These are phyloP conservation scores for Urocynchramus pylzowi DNA, from an alignment of 2,113 vertebrate species.

Conservation along the genomic window DNA sequence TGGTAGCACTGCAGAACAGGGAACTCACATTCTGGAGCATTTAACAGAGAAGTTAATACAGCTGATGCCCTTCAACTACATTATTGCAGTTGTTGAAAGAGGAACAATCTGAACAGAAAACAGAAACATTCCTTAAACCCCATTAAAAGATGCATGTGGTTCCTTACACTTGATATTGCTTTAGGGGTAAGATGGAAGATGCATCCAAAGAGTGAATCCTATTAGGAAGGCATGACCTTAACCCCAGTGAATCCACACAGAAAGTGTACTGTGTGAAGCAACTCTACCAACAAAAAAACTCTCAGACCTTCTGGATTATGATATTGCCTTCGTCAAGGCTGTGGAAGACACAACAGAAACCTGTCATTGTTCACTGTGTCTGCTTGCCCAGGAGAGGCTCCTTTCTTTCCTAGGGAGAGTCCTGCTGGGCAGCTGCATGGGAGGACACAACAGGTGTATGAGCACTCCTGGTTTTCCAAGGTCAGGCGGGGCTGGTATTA, in stretches of 20 bases:
- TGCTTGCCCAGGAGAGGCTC: slow-evolving; percentile 76
- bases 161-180: background rate
- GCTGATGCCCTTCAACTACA: background rate
- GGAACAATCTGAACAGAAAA: background rate
- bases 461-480: background rate
- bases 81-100: background rate
- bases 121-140: background rate
- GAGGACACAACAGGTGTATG: slow-evolving; percentile 66
- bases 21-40: background rate
- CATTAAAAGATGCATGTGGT: background rate
- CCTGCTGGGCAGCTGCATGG: slow-evolving; percentile 78
- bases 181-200: slow-evolving; percentile 75
- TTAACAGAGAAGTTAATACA: background rate
- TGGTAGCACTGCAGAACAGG: background rate
- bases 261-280: slow-evolving; percentile 65
- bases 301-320: slow-evolving; percentile 74
- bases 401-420: slow-evolving; percentile 64
- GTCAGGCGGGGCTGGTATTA: background rate
- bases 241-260: slow-evolving; percentile 65
- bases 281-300: slow-evolving; percentile 74
- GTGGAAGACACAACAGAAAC: slow-evolving; percentile 59
- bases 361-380: slow-evolving; percentile 67
- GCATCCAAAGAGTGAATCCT: slow-evolving; percentile 73
- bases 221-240: slow-evolving; percentile 77
- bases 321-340: slow-evolving; percentile 75